Percentiles rank a stretch among this genome's conserved stretches.
These are phyloP conservation scores for Prorops nasuta DNA, from an alignment of 1,140 invertebrate species.

Conservation along the genomic window DNA sequence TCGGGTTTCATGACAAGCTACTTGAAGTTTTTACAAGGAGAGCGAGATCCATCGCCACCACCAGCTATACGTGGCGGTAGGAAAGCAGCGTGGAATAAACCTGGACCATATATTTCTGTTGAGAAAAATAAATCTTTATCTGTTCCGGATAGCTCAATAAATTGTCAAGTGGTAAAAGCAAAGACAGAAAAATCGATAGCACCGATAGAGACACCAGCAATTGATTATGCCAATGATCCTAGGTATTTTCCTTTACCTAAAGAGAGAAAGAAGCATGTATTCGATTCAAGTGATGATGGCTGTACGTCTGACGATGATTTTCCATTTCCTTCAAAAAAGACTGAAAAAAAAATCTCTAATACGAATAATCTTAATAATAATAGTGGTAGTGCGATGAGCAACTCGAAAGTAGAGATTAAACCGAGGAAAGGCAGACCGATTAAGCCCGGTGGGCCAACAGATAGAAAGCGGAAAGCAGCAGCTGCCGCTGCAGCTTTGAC, in stretches of 20 bases:
- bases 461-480: conserved; percentile 57
- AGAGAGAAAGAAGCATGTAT: conserved; percentile 65
- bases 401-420: conserved; percentile 38
- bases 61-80: conserved; percentile 64
- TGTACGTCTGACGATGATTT: conserved; percentile 67
- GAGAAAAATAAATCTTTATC: conserved; percentile 31
- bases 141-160: conserved; percentile 23
- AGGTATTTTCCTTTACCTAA: conserved; percentile 74
- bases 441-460: conserved; percentile 52
- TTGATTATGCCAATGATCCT: conserved; percentile 63
- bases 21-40: conserved; percentile 79
- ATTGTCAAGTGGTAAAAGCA: conserved; percentile 22
- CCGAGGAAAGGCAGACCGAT: conserved; percentile 50
- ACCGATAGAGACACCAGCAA: conserved; percentile 40
- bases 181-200: conserved; percentile 26
- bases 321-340: conserved; percentile 55
- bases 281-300: conserved; percentile 67
- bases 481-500: conserved; percentile 44
- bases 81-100: conserved; percentile 65
- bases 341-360: conserved; percentile 42
- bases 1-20: conserved; percentile 82
- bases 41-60: conserved; percentile 75
- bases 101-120: conserved; percentile 45
- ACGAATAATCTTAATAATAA: conserved; percentile 37
- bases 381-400: conserved; percentile 30